Conservation (phyloP, 37 sponge, comb jelly and placozoan species). For the Petrosia ficiformis region DNA sequence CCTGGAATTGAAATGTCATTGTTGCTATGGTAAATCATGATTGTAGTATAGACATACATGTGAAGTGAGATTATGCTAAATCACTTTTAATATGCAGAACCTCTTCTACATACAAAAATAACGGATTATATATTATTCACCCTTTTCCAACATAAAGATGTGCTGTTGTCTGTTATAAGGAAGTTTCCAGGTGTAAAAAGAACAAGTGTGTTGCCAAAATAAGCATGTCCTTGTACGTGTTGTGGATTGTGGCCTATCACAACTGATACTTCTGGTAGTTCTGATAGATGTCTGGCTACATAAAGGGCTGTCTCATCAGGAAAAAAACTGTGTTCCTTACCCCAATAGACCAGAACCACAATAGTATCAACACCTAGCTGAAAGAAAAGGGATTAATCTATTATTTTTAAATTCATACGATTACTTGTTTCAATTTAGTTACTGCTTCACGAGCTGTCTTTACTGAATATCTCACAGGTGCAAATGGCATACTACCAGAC, state of each 20-base stretch:
- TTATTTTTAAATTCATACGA: background rate
- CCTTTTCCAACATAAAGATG: constrained; percentile 55
- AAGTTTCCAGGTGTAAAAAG: constrained; percentile 53
- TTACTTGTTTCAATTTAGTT: constrained; percentile 45
- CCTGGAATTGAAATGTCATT: no score
- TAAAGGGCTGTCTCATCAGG: constrained; percentile 58
- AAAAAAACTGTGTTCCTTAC: constrained; percentile 30
- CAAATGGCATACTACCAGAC: constrained; percentile 12
- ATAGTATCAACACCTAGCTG: constrained; percentile 58
- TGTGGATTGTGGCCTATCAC: constrained; percentile 62
- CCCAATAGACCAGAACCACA: constrained; percentile 74
- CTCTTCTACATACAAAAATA: no score
- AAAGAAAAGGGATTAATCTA: background rate
- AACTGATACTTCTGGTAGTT: constrained; percentile 16
- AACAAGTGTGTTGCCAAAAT: constrained; percentile 67
- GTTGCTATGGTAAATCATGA: background rate
- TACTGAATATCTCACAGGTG: constrained; percentile 43
- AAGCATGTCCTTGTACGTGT: constrained; percentile 60
- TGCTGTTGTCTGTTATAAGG: constrained; percentile 3
- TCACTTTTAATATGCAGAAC: no score
- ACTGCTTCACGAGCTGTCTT: constrained; percentile 32
- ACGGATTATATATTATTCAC: no score
- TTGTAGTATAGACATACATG: background rate
- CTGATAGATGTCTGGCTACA: constrained; percentile 47
- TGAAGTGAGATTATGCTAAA: background rate